Evolutionary conservation across 2,888 invertebrate species (phyloP), one percentile per base, ranked within the genome.

Genomic region (Acrobasis repandana): DNA sequence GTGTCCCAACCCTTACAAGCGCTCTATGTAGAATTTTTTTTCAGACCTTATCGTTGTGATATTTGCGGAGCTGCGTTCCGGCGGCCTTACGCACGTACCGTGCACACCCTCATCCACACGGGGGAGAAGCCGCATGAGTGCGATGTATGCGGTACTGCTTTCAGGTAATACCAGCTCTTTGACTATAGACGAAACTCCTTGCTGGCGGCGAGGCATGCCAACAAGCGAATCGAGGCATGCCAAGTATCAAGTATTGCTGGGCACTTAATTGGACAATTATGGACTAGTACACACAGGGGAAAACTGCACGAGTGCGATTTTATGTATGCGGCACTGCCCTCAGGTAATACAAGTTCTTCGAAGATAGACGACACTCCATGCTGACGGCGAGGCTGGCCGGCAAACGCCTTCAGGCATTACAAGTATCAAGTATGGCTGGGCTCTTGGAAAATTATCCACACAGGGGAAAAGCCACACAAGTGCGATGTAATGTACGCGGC

Each of bases 41-140:
- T 34, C 76, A 92, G 92, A 67, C 91, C 92, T 0, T 91, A 91
- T 65, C 86, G 83, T 11, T 92, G 92, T 56, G 89, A 89, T n/a
- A 88, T 90, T 16, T 92, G 92, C 65, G 91, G 90, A 0, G 92
- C 92, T 0, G 90, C 91, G 11, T 92, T 92, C 71, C 81, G 90
- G 36, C 76, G 91, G 61, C 91, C 91, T 0, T 91, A 91, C 69
- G 91, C 91, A 0, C 79, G 90, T 34, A 91, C 90, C 1, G 91
- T 92, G 0, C 92, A 92, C 66, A 90, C 89, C 1, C 87, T 92
- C 57, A 92, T 91, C 16, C 92, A 91, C 65, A 91, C 91, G 0
- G 92, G 92, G 8, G 90, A 90, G 67, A 91, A 91, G 59, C 92
- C 92, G 0, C 90, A 91, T 57, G 90, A 88, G 65, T 91, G 91